phyloP scores from a whole-genome alignment of 2,888 invertebrate genomes.

The Philhelius pedissequus region DNA sequence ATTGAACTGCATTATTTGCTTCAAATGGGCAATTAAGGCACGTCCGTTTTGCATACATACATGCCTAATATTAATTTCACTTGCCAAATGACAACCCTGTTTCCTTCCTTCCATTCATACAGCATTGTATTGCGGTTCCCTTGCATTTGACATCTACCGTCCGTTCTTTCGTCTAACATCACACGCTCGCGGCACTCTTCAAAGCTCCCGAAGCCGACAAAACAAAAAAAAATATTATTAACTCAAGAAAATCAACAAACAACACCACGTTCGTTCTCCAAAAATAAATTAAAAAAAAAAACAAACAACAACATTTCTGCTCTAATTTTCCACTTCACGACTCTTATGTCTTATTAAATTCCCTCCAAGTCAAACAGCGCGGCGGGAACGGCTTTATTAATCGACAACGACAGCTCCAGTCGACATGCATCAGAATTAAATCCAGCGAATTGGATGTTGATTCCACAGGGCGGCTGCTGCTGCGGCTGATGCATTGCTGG shows the following conservation, averaged over 20 bases:
- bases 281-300: background rate
- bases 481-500: too few relatives aligned
- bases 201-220: conserved; percentile 44
- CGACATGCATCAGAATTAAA: conserved; percentile 54
- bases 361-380: conserved; percentile 38
- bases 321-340: conserved; percentile 69
- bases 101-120: conserved; percentile 2
- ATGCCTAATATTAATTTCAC: conserved; percentile 19
- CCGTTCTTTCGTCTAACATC: background rate
- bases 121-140: conserved; percentile 28
- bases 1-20: background rate
- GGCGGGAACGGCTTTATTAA: conserved; percentile 64
- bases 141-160: conserved; percentile 19
- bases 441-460: conserved; percentile 25
- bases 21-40: conserved; percentile 31
- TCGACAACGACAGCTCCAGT: conserved; percentile 65
- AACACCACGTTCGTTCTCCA: conserved; percentile 51
- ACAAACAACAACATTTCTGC: conserved; percentile 44
- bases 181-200: conserved; percentile 39
- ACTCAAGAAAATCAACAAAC: conserved; percentile 8
- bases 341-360: conserved; percentile 69
- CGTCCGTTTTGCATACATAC: conserved; percentile 27
- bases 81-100: conserved; percentile 32
- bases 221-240: conserved; percentile 2
- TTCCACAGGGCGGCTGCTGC: conserved; percentile 4